A percentile compares a stretch with the other conserved stretches of the same genome.
These are phyloP conservation scores for Enhydra lutris DNA, from an alignment of 2,113 vertebrate species.

Conservation along the genomic window DNA sequence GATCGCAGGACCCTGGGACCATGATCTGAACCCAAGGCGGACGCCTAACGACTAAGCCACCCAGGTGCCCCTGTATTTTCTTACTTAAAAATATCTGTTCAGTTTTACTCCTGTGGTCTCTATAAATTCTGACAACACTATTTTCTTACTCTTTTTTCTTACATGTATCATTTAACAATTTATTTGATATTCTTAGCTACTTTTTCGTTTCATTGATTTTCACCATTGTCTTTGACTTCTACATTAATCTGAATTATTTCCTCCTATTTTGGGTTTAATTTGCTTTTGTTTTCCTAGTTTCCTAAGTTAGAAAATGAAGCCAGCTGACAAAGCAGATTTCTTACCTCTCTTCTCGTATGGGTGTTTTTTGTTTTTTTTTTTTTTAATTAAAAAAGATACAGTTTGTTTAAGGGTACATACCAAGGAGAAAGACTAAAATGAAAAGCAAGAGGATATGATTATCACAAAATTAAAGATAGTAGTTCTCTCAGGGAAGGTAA, in stretches of 20 bases:
- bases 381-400: neutral
- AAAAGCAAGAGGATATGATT: neutral
- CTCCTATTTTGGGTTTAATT: neutral
- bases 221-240: neutral
- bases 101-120: neutral
- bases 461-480: neutral
- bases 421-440: neutral
- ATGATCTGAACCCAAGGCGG: neutral
- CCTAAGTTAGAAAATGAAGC: neutral
- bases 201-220: neutral
- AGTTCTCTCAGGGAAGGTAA: neutral
- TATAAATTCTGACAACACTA: neutral
- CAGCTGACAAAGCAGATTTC: neutral
- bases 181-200: neutral
- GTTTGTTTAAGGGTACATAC: neutral
- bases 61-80: neutral
- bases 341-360: neutral
- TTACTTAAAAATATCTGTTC: neutral
- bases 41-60: neutral
- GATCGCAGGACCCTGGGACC: neutral
- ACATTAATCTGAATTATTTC: neutral
- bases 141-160: neutral
- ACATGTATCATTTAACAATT: neutral
- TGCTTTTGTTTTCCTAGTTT: neutral
- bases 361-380: neutral